These are phyloP conservation scores for Limanda limanda DNA, from an alignment of 2,113 vertebrate genomes.

Conservation along the genomic window DNA sequence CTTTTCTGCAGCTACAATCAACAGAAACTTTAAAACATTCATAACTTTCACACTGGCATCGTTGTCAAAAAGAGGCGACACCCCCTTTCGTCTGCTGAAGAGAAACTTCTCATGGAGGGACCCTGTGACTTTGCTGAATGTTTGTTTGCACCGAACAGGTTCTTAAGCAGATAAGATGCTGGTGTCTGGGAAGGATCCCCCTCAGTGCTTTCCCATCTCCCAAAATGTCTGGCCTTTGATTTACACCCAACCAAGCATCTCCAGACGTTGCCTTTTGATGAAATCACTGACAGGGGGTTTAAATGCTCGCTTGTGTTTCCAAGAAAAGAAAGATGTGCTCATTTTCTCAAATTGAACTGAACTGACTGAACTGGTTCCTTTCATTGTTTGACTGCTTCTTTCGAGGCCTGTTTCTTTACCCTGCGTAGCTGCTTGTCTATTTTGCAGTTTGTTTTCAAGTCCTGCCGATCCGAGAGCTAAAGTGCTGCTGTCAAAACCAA, in stretches of 20 bases:
- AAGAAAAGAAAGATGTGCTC: slow-evolving; percentile 41
- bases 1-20: not conserved
- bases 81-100: not conserved
- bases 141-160: slow-evolving; percentile 3
- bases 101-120: slow-evolving; percentile 3
- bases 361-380: slow-evolving; percentile 33
- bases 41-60: too few species aligned
- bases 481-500: slow-evolving; percentile 58
- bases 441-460: slow-evolving; percentile 43
- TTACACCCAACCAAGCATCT: slow-evolving; percentile 48
- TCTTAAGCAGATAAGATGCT: slow-evolving; percentile 21
- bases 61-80: not conserved
- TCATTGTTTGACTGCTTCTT: slow-evolving; percentile 42
- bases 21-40: not conserved
- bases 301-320: slow-evolving; percentile 30
- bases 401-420: slow-evolving; percentile 31
- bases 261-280: slow-evolving; percentile 38
- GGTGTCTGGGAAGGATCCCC: slow-evolving; percentile 38
- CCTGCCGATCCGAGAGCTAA: slow-evolving; percentile 39
- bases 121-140: slow-evolving; percentile 12
- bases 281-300: slow-evolving; percentile 28
- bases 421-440: slow-evolving; percentile 18
- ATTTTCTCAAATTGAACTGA: slow-evolving; percentile 54
- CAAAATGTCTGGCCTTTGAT: slow-evolving; percentile 38
- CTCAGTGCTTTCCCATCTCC: slow-evolving; percentile 57